Base-by-base conservation (phyloP, 2,888 invertebrate genomes). In the Miltochrista miniata region DNA sequence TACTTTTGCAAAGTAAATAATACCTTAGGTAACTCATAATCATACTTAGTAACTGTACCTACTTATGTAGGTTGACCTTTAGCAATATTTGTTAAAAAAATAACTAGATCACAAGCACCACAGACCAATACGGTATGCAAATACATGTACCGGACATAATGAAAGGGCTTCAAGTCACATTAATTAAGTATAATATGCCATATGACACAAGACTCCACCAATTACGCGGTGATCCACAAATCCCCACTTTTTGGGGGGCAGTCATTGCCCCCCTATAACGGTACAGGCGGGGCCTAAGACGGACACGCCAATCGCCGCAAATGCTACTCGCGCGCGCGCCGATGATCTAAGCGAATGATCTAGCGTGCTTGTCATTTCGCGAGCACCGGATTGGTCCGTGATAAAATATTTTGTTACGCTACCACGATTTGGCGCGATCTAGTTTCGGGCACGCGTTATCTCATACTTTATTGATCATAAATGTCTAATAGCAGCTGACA, bases 271-370 rank as follows among this genome's bases (percentile, higher is more conserved):
- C 89, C 81, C 85, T 84, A 76, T 89, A 88, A 89, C 90, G 88
- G 90, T 87, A 81, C 87, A 89, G 90, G 90, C 90, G 90, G 79
- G 85, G 90, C 89, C 68, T 85, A 69, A 69, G 76, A 64, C 62
- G 72, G 74, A 74, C 76, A 87, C 90, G 86, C 90, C 90, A 90
- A 90, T 90, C 83, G 83, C 82, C 72, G 82, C 79, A 74, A 82
- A 76, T 77, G 83, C 68, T 68, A 76, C 81, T 79, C 83, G 65
- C 71, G 76, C 84, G 64, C 72, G 74, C 83, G 75, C 68, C 74
- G 82, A 78, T 82, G 78, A 86, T 88, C 88, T 87, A 89, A 89
- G 81, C 88, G 88, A 87, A 87, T 87, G 87, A 89, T 90, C 90
- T 91, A 90, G 89, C 85, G 73, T 64, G 79, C 83, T 77, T 87